Percentiles rank a stretch among this genome's conserved stretches.
phyloP scores from a whole-genome alignment of 2,888 invertebrate species.

The Tholera decimalis region DNA sequence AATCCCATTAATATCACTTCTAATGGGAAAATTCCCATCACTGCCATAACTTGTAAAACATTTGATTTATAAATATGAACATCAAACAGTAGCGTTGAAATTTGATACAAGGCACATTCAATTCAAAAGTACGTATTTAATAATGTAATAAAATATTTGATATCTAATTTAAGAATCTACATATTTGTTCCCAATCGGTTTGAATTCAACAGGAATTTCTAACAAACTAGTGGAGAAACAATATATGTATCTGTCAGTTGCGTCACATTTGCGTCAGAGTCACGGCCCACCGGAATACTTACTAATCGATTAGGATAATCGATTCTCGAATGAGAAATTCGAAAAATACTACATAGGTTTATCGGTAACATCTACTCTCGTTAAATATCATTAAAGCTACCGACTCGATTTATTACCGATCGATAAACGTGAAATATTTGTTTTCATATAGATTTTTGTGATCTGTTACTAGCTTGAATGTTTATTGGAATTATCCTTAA shows the following conservation, averaged over 20 bases:
- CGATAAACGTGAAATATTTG: constrained; percentile 82
- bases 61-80: constrained; percentile 46
- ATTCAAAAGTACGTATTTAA: constrained; percentile 51
- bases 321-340: constrained; percentile 77
- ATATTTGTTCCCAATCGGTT: constrained; percentile 60
- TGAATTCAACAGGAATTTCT: constrained; percentile 75
- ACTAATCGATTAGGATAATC: constrained; percentile 82
- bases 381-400: constrained; percentile 81
- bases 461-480: constrained; percentile 54
- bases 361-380: constrained; percentile 82
- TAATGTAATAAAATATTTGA: constrained; percentile 71
- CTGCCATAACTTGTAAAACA: constrained; percentile 8
- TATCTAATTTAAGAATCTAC: constrained; percentile 68
- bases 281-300: constrained; percentile 76
- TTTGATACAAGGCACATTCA: constrained; percentile 37
- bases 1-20: not conserved
- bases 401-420: constrained; percentile 82
- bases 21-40: constrained; percentile 34
- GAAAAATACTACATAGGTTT: constrained; percentile 72
- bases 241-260: constrained; percentile 74
- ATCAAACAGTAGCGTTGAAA: constrained; percentile 59
- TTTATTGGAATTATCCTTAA: constrained; percentile 59
- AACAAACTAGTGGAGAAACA: constrained; percentile 68
- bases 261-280: constrained; percentile 66
- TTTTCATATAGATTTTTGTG: constrained; percentile 70